Conservation (phyloP, 2,888 invertebrate genomes). For the Alloplasta piceator region DNA sequence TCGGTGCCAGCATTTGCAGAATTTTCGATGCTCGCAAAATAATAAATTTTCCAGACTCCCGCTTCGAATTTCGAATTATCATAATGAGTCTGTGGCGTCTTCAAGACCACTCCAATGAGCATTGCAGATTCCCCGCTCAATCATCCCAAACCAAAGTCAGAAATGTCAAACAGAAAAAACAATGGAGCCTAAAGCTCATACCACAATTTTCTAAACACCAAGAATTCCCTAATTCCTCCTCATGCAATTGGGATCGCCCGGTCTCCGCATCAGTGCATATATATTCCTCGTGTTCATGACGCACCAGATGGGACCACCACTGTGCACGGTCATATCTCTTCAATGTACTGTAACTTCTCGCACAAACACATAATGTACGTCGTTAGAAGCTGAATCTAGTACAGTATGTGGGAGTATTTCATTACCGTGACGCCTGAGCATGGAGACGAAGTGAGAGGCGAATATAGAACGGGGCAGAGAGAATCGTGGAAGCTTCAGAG, state of each 20-base stretch:
- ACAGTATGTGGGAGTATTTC: slow-evolving; percentile 77
- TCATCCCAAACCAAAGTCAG: too few species aligned
- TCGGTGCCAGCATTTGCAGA: slow-evolving; percentile 6
- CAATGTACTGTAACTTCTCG: slow-evolving; percentile 26
- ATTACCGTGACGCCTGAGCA: slow-evolving; percentile 76
- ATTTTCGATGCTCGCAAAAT: slow-evolving; percentile 34
- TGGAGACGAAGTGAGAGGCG: slow-evolving; percentile 56
- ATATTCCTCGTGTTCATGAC: slow-evolving; percentile 29
- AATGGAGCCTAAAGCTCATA: too few species aligned
- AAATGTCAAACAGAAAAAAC: not conserved
- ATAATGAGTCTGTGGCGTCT: slow-evolving; percentile 8
- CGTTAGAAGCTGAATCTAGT: slow-evolving; percentile 58
- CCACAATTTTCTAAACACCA: not conserved
- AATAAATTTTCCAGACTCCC: not conserved
- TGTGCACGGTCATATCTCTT: slow-evolving; percentile 27
- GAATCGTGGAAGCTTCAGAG: slow-evolving; percentile 39
- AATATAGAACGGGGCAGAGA: slow-evolving; percentile 49
- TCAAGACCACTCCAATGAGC: too few species aligned
- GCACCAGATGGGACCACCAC: slow-evolving; percentile 33
- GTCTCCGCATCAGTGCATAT: slow-evolving; percentile 40
- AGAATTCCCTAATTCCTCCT: slow-evolving; percentile 38
- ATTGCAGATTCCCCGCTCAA: not conserved
- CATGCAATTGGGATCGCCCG: slow-evolving; percentile 26
- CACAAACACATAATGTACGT: slow-evolving; percentile 53
- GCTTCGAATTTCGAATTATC: slow-evolving; percentile 25